Evolutionary conservation across 2,797 vertebrate genomes (phyloP), one percentile per base, ranked within the genome.

Genomic region (Galaxias olidus): DNA sequence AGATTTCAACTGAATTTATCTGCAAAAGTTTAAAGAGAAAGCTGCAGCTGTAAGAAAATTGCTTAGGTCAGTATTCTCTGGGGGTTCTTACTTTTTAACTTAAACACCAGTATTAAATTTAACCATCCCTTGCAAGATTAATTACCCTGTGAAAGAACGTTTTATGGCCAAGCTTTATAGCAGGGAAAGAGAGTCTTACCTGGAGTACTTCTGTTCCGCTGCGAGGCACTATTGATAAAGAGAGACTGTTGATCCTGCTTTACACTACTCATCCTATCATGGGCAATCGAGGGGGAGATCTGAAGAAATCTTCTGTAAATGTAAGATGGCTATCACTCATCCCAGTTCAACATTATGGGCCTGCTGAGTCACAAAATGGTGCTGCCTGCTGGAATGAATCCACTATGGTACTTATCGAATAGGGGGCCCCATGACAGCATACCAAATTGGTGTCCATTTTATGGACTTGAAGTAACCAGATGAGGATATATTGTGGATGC

Each of bases 111-210:
- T 73, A 63, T 88, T 80, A 88, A 84, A 84, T 84, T 71, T 78
- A 84, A 85, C 78, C 79, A 61, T 18, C 67, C 66, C 42, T 65
- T 58, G 50, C 55, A 70, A 85, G 86, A 89, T 87, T 86, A 87
- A 88, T 86, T 82, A 78, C 74, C 74, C 52, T 6, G 52, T 60
- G 69, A 87, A 77, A 64, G 72, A 78, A 67, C 56, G 58, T 83
- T 87, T 87, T 84, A 87, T 75, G 69, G 63, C 61, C 9, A 11
- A 61, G 59, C 67, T 87, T 88, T 86, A 86, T 85, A 83, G 83
- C 79, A 76, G 74, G 1, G 49, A 65, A 59, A 41, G 76, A 68
- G 69, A 69, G 70, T 73, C 68, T 65, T 77, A 75, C 77, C 76
- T 75, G 65, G 17, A 66, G 69, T 72, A 77, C 75, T 85, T 84